Base-by-base conservation (phyloP, 2,113 vertebrate genomes). In the Phasianus colchicus region DNA sequence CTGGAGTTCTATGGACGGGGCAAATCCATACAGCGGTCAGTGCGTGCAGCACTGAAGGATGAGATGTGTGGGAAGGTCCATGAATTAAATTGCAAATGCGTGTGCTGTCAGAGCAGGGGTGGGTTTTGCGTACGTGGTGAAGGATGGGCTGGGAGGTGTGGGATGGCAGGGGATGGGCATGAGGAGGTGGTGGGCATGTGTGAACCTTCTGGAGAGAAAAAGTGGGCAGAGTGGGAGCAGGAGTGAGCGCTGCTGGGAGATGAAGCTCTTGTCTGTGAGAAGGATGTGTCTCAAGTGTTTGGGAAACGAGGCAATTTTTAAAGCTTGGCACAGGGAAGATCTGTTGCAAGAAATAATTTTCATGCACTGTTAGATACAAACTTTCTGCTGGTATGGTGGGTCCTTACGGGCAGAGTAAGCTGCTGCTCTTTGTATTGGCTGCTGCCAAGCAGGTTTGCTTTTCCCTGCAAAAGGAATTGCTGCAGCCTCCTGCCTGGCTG, bases 131-230 rank as follows among this genome's bases (percentile, higher is more conserved):
- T 12, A 1, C 40, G 7, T 9, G 5, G 36, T 13, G 72, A 52
- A 64, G 86, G 42, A 24, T 32, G 48, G 54, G 7, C n/a, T 1
- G 13, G 11, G 19, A 64, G 40, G 42, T 5, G 42, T 1, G 8
- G 65, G 52, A 5, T 24, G 36, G 65, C 25, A 43, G 61, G 34
- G 72, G 40, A 22, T 63, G 71, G 50, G 52, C 52, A 34, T 11
- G 50, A 0, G 32, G 34, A 3, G 3, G 14, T 2, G 27, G 11
- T 2, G 22, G 48, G 50, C 12, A 13, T 0, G 2, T 13, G 27
- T 47, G 38, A 74, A 55, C 32, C 24, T 34, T 64, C 34, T 0
- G 7, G 64, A 25, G 60, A 50, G 32, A 57, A 5, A 19, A 21
- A 34, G 30, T 4, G 63, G 69, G 48, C 10, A 29, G 83, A 57